Base-by-base conservation (phyloP, 92 coral and sea anemone genomes). In the Phenganax subtilis region DNA sequence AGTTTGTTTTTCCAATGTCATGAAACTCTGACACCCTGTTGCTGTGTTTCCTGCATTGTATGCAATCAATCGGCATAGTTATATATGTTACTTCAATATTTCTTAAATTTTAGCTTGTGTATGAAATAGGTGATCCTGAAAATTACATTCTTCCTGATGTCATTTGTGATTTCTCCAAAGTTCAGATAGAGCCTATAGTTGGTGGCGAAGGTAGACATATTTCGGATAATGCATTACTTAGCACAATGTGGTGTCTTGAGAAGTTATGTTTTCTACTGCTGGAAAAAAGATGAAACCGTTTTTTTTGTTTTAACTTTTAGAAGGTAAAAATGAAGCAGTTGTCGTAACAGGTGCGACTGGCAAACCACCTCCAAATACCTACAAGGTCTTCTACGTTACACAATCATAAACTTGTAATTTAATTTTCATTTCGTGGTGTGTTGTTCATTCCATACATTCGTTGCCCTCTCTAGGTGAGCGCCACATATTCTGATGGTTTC, bases 41-140 rank as follows among this genome's bases (percentile, higher is more conserved):
- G 47, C 47, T 1, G 5, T 37, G 47, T 37, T 37, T 37, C 5
- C 47, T 37, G 47, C 3, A 37, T 37, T 37, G 47, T 37, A 0
- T 37, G 47, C 47, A 37, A 7, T 59, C 25, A 59, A 12, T 59
- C 65, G 15, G 65, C 15, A 0, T 59, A 37, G 47, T 37, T 11
- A 51, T 14, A 72, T 17, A 11, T 51, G 31, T 51, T 2, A 16
- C 8, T 12, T 71, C 37, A 55, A 44, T 37, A 3, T 28, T 54
- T 17, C 31, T 63, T 51, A 10, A 56, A 8, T 79, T 51, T 15
- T 74, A 96, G 99, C 85, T 96, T 77, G 91, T 96, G 66, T 96
- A 96, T 80, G 99, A 96, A 86, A 90, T 96, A 55, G 99, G 97
- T 7, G 96, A 96, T 73, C 99, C 99, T 37, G 86, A 90, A 25